phyloP scores from a whole-genome alignment of 2,888 invertebrate genomes.

The Junonia oenone region DNA sequence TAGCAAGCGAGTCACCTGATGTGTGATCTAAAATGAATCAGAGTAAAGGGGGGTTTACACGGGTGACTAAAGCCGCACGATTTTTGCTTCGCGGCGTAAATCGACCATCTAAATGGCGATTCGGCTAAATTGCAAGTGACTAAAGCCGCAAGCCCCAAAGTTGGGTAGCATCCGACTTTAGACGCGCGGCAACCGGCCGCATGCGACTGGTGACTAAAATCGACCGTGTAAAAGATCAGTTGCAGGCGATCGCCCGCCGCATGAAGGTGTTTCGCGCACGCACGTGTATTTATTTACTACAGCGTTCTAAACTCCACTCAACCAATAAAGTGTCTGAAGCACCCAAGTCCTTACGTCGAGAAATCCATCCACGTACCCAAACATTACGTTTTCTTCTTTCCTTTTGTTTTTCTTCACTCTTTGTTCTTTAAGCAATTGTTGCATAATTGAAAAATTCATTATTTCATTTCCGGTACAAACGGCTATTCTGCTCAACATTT shows the following conservation, averaged over 20 bases:
- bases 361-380: no score
- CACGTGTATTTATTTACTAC: neutral
- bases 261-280: constrained; percentile 20
- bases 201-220: constrained; percentile 36
- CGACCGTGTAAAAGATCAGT: constrained; percentile 26
- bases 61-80: constrained; percentile 32
- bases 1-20: no score
- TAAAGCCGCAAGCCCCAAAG: constrained; percentile 38
- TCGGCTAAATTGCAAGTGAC: neutral
- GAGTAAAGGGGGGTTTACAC: constrained; percentile 30
- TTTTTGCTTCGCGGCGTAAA: constrained; percentile 20
- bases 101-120: neutral
- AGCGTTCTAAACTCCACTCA: no score
- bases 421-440: no score
- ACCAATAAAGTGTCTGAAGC: no score
- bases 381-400: no score
- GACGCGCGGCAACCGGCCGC: constrained; percentile 41
- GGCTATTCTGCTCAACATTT: constrained; percentile 30
- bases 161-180: constrained; percentile 43
- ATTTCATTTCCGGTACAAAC: constrained; percentile 26
- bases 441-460: no score
- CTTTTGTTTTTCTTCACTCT: no score
- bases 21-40: no score
- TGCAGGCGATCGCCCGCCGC: constrained; percentile 28
- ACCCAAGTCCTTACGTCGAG: no score